A percentile compares a stretch with the other conserved stretches of the same genome.
phyloP scores from a whole-genome alignment of 2,888 invertebrate genomes.

The Gymnoscelis rufifasciata region DNA sequence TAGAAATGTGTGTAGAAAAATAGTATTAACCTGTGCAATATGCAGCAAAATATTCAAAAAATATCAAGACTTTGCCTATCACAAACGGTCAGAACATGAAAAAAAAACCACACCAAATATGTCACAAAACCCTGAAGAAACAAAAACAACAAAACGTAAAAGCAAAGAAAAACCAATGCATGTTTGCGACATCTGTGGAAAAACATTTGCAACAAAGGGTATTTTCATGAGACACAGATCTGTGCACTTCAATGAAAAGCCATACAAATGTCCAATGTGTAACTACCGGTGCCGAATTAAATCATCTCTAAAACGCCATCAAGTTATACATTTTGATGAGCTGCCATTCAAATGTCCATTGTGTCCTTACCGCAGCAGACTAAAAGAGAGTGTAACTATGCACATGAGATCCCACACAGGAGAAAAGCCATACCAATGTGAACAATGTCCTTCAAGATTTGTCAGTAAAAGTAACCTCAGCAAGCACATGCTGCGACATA shows the following conservation, averaged over 20 bases:
- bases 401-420: constrained; percentile 69
- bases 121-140: constrained; percentile 48
- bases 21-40: constrained; percentile 35
- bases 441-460: constrained; percentile 57
- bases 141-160: constrained; percentile 41
- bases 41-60: constrained; percentile 53
- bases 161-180: constrained; percentile 45
- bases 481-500: constrained; percentile 58
- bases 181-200: constrained; percentile 69
- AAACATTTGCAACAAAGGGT: constrained; percentile 49
- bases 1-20: background rate
- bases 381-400: constrained; percentile 59
- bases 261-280: constrained; percentile 59
- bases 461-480: constrained; percentile 66
- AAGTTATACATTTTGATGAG: constrained; percentile 54
- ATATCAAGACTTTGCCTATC: constrained; percentile 51
- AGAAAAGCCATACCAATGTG: constrained; percentile 64
- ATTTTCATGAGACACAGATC: constrained; percentile 54
- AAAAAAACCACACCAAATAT: constrained; percentile 49
- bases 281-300: constrained; percentile 62
- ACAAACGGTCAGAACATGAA: constrained; percentile 58
- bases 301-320: constrained; percentile 49
- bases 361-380: constrained; percentile 65
- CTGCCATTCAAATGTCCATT: constrained; percentile 59
- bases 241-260: constrained; percentile 54